Evolutionary conservation across 2,888 invertebrate species (phyloP).

Genomic region (Actias luna): DNA sequence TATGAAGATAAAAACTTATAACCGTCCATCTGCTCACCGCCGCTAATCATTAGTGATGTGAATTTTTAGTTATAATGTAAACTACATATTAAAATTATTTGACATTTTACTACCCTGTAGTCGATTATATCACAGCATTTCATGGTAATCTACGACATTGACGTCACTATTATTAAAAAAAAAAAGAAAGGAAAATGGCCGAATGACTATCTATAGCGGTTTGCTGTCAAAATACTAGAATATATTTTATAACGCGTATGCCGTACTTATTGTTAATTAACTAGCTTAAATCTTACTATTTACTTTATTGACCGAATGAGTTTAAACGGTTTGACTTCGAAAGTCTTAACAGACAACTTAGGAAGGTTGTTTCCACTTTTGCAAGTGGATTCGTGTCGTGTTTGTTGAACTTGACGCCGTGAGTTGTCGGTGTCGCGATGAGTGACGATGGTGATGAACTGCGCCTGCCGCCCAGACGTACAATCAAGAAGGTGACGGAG

Average conservation of each 20-base stretch:
- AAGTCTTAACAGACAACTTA: slow-evolving; percentile 45
- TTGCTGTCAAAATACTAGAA: slow-evolving; percentile 79
- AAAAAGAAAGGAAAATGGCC: slow-evolving; percentile 71
- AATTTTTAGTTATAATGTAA: neutral
- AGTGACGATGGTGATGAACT: slow-evolving; percentile 71
- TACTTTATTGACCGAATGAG: slow-evolving; percentile 53
- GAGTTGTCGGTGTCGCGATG: slow-evolving; percentile 53
- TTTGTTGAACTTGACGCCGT: slow-evolving; percentile 47
- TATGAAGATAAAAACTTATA: slow-evolving; percentile 4
- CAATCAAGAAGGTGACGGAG: slow-evolving; percentile 61
- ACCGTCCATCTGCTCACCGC: neutral
- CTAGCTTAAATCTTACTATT: slow-evolving; percentile 41
- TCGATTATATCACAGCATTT: neutral
- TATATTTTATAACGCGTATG: slow-evolving; percentile 55
- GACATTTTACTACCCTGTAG: neutral
- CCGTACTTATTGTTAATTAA: slow-evolving; percentile 36
- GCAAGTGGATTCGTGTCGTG: slow-evolving; percentile 69
- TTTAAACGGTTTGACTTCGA: slow-evolving; percentile 39
- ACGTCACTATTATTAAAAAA: slow-evolving; percentile 23
- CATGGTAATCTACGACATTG: neutral
- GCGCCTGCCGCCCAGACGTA: slow-evolving; percentile 59
- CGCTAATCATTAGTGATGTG: neutral
- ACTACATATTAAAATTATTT: neutral
- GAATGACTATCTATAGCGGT: slow-evolving; percentile 73
- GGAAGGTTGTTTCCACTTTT: slow-evolving; percentile 75